Evolutionary conservation across 1,140 invertebrate species (phyloP).

Genomic region (Bursaphelenchus mucronatus): DNA sequence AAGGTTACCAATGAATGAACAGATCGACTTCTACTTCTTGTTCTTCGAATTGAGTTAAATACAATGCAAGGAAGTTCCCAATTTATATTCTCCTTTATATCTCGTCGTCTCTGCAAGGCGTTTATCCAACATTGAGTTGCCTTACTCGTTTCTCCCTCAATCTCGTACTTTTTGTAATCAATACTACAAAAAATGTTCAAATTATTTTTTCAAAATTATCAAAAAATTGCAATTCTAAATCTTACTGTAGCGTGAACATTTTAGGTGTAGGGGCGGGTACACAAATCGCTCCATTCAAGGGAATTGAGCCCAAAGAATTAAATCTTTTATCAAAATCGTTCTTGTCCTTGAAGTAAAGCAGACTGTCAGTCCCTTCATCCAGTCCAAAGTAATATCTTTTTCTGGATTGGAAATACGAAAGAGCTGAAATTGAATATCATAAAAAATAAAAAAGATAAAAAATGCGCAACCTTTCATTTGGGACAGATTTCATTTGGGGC

Average conservation of each 20-base stretch:
- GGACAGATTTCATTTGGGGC: too few species aligned
- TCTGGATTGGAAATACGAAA: constrained; percentile 41
- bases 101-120: constrained; percentile 45
- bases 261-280: constrained; percentile 32
- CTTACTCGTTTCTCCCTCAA: constrained; percentile 50
- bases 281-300: constrained; percentile 37
- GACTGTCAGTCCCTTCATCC: constrained; percentile 41
- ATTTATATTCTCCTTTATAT: constrained; percentile 27
- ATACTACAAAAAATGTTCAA: constrained; percentile 31
- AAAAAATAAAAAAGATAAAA: too few species aligned
- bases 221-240: neutral
- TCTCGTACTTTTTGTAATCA: constrained; percentile 44
- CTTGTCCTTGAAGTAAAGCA: constrained; percentile 55
- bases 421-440: constrained; percentile 39
- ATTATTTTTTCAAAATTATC: neutral
- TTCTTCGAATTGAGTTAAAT: constrained; percentile 18
- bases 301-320: constrained; percentile 41
- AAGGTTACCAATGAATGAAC: constrained; percentile 1
- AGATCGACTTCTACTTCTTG: constrained; percentile 24
- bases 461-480: too few species aligned
- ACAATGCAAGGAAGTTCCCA: constrained; percentile 3
- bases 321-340: constrained; percentile 42
- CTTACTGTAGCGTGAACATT: constrained; percentile 54
- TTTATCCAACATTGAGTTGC: constrained; percentile 50
- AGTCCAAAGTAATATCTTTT: constrained; percentile 52